phyloP scores from a whole-genome alignment of 1,140 invertebrate species.

The Procambarus virginalis region DNA sequence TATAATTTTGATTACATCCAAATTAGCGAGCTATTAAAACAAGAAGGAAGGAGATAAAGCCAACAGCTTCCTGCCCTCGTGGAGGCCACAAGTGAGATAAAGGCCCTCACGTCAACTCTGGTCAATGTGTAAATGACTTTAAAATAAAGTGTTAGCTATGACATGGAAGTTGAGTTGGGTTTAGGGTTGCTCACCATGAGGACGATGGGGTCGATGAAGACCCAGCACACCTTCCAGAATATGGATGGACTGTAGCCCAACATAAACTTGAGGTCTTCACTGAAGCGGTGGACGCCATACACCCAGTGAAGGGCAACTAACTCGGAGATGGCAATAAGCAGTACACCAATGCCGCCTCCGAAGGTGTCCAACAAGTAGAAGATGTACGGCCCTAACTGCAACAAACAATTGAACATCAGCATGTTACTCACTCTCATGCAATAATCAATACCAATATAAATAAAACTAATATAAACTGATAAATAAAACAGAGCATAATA shows the following conservation, averaged over 20 bases:
- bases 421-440: no score
- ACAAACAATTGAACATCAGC: neutral
- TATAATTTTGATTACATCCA: no score
- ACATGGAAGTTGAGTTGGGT: no score
- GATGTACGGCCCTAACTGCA: slow-evolving; percentile 83
- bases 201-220: slow-evolving; percentile 81
- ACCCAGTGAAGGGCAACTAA: slow-evolving; percentile 74
- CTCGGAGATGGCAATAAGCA: slow-evolving; percentile 82
- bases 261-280: slow-evolving; percentile 75
- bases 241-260: slow-evolving; percentile 80
- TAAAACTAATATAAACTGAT: neutral
- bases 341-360: slow-evolving; percentile 84
- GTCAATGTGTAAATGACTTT: no score
- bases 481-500: neutral
- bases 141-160: no score
- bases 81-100: no score
- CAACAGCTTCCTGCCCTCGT: no score
- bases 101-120: no score
- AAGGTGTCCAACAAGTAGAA: slow-evolving; percentile 89
- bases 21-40: no score
- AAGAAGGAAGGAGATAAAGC: no score
- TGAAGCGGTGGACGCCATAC: slow-evolving; percentile 74
- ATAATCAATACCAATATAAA: neutral
- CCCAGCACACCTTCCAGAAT: slow-evolving; percentile 89
- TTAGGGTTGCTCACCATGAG: slow-evolving; percentile 78